Percentiles rank a stretch among this genome's conserved stretches.
Evolutionary conservation across 2,113 vertebrate species (phyloP).

Genomic region (Eurypyga helias): DNA sequence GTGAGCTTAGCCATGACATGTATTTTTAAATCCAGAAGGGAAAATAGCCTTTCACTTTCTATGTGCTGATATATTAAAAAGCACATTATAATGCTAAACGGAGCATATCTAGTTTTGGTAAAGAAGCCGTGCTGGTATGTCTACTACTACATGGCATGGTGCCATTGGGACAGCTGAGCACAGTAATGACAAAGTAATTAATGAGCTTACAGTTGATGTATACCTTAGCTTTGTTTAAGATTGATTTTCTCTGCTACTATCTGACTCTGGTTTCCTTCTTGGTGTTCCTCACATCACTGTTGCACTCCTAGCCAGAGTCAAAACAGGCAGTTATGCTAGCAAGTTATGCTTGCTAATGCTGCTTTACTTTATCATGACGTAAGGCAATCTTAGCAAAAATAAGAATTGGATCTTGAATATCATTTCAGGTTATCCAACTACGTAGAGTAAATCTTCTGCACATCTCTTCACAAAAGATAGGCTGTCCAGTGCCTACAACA

Average conservation of each 20-base stretch:
- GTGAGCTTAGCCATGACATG: neutral
- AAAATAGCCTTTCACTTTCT: neutral
- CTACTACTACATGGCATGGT: neutral
- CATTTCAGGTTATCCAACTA: neutral
- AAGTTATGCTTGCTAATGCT: neutral
- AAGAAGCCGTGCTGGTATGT: neutral
- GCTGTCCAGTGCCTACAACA: neutral
- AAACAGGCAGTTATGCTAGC: accelerated
- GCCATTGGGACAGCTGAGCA: neutral
- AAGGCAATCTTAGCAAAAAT: neutral
- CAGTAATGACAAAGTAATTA: neutral
- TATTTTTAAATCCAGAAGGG: constrained; percentile 6
- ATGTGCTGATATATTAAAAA: neutral
- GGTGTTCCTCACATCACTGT: neutral
- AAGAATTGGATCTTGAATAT: neutral
- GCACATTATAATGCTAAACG: neutral
- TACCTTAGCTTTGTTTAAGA: neutral
- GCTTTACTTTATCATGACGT: neutral
- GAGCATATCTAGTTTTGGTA: neutral
- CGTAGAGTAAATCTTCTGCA: neutral
- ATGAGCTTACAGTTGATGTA: neutral
- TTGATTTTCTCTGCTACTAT: neutral
- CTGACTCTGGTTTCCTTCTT: neutral
- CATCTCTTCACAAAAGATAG: neutral
- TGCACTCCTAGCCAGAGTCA: neutral